Evolutionary conservation across 1,140 invertebrate species (phyloP).

Genomic region (Calliphora vicina): DNA sequence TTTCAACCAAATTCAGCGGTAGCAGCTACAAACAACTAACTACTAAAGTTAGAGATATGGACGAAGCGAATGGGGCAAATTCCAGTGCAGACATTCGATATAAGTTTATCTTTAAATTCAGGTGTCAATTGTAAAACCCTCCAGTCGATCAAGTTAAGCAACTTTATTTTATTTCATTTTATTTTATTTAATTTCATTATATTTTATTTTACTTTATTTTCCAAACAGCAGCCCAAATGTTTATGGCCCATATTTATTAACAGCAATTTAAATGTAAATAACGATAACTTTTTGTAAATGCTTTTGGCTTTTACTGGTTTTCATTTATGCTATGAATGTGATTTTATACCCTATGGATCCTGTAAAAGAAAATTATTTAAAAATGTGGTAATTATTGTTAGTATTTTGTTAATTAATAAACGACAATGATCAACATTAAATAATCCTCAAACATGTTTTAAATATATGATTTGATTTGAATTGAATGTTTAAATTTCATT

Average conservation of each 20-base stretch:
- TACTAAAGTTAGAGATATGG: not conserved
- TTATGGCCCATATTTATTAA: not conserved
- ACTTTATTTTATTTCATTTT: not conserved
- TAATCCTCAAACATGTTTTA: too few relatives aligned
- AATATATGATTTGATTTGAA: too few relatives aligned
- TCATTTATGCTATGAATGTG: too few relatives aligned
- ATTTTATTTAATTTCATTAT: not conserved
- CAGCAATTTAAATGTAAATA: not conserved
- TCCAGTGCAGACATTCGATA: not conserved
- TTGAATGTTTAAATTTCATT: too few relatives aligned
- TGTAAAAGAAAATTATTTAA: too few relatives aligned
- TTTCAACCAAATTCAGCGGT: not conserved
- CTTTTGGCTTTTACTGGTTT: too few relatives aligned
- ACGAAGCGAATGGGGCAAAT: not conserved
- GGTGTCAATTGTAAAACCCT: slow-evolving; percentile 15
- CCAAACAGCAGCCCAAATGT: not conserved
- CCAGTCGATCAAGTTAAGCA: not conserved
- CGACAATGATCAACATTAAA: too few relatives aligned
- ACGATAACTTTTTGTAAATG: too few relatives aligned
- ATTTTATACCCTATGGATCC: too few relatives aligned
- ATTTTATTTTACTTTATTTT: not conserved
- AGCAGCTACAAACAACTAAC: not conserved
- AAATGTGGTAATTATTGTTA: too few relatives aligned
- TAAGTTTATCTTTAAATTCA: not conserved
- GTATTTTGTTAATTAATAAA: too few relatives aligned